phyloP scores from a whole-genome alignment of 1,140 invertebrate genomes.

The Subanguina moxae region DNA sequence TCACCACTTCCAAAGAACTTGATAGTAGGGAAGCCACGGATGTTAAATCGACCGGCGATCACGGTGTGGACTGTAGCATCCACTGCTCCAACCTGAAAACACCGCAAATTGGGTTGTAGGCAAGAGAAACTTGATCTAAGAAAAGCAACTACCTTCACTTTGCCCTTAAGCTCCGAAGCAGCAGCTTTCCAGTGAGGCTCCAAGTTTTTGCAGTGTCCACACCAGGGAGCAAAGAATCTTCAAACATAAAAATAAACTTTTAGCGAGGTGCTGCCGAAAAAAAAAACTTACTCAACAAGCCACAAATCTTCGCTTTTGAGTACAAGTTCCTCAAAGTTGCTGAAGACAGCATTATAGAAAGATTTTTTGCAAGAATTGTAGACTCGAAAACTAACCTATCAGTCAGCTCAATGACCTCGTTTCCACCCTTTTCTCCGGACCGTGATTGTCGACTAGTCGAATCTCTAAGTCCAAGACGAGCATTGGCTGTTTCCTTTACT shows the following conservation, averaged over 20 bases:
- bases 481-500: conserved; percentile 39
- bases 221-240: conserved; percentile 63
- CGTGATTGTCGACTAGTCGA: conserved; percentile 15
- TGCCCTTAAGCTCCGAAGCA: conserved; percentile 84
- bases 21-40: conserved; percentile 93
- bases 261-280: conserved; percentile 72
- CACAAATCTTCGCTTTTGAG: conserved; percentile 67
- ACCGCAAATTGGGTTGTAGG: background rate
- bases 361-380: background rate
- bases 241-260: background rate
- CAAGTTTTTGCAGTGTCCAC: conserved; percentile 90
- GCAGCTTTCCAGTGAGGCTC: conserved; percentile 90
- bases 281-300: conserved; percentile 60
- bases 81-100: conserved; percentile 82
- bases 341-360: background rate
- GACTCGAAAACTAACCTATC: conserved; percentile 65
- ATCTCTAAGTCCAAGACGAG: conserved; percentile 23
- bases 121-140: background rate
- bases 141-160: conserved; percentile 65
- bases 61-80: conserved; percentile 85
- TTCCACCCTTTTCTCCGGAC: conserved; percentile 21
- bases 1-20: conserved; percentile 87
- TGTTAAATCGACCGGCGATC: conserved; percentile 68
- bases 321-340: conserved; percentile 80
- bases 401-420: conserved; percentile 81